Percentiles rank a stretch among this genome's conserved stretches.
Conservation (phyloP, 2,113 vertebrate genomes). For the Rattus norvegicus region GRCr8 NC_086022.1:122774001-122774500, state of each 20-base stretch:
- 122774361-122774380: accelerated
- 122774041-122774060: neutral
- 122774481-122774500: too few relatives aligned
- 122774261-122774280: neutral
- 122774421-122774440: neutral
- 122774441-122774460: neutral
- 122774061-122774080: accelerated
- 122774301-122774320: constrained; percentile 27
- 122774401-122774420: neutral
- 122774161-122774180: neutral
- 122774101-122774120: neutral
- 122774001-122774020: neutral
- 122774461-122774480: neutral
- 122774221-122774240: neutral
- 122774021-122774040: neutral
- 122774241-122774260: neutral
- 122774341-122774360: neutral
- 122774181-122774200: too few relatives aligned
- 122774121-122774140: neutral
- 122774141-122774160: too few relatives aligned
- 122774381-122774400: neutral
- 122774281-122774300: neutral
- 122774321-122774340: neutral
- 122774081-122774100: neutral
- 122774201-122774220: neutral